Base-by-base conservation (phyloP, 2,113 vertebrate species). In the Melanerpes formicivorus region DNA sequence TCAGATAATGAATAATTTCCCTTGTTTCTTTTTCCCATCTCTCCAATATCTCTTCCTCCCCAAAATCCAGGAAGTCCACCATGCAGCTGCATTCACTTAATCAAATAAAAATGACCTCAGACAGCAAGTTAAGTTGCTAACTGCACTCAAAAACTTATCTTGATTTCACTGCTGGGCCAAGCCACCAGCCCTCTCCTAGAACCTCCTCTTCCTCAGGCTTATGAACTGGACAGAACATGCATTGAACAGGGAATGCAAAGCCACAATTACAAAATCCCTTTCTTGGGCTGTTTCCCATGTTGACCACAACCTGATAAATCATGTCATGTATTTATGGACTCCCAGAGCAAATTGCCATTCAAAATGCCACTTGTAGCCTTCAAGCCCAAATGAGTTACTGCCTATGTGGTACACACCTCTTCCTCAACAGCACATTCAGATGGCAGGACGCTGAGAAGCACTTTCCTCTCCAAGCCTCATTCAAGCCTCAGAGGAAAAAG, bases 341-440 rank as follows among this genome's bases (percentile, higher is more conserved):
- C 72, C 4, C 17, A 5, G 30, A 42, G 69, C 50, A 80, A 74
- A 87, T 84, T 92, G 94, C 93, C 97, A 93, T 92, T 97, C 93
- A 81, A 42, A 94, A 84, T 3, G 73, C 88, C 90, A 96, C 84
- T 94, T 69, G 62, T 23, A 93, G 93, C 66, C 52, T 93, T 90
- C 97, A 95, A 69, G 74, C 50, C 85, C 67, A 7, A 2, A 92
- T 96, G 93, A 83, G 67, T 95, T 92, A 96, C 71, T 7, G 95
- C 1, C 9, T 3, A 11, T 88, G 89, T 14, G 56, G 27, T 74
- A 55, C 93, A 97, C 96, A 87, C 97, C 96, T 96, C 97, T 97
- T 97, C 97, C 97, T 95, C 37, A 92, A 56, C 59, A 44, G 93
- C 95, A 88, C 94, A 94, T 97, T 96, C 97, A 93, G 46, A 95